Percentiles rank a stretch among this genome's conserved stretches.
These are phyloP conservation scores for Tenebrosternarchus preto DNA, from an alignment of 2,113 vertebrate genomes.

Conservation along the genomic window DNA sequence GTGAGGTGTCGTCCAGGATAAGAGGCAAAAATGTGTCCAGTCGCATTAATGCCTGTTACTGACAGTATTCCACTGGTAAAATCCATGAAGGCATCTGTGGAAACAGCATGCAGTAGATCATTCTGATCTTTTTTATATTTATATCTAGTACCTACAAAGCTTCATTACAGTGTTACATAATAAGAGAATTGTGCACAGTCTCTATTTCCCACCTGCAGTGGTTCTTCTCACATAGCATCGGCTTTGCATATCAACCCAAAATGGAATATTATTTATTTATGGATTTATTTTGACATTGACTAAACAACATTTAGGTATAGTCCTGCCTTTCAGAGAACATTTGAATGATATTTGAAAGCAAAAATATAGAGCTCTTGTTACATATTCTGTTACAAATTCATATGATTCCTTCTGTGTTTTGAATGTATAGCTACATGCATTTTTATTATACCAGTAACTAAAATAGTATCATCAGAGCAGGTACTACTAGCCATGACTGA, in stretches of 20 bases:
- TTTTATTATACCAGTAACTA: neutral
- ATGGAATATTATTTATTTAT: neutral
- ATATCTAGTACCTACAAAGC: too few relatives aligned
- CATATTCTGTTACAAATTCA: neutral
- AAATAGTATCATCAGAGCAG: neutral
- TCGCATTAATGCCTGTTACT: conserved; percentile 88
- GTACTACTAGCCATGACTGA: neutral
- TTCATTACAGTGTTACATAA: too few relatives aligned
- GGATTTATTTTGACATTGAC: neutral
- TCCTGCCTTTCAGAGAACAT: neutral
- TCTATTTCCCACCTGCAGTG: too few relatives aligned
- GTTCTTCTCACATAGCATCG: neutral
- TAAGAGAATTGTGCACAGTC: too few relatives aligned
- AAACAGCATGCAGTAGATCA: conserved; percentile 28
- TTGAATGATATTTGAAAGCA: neutral
- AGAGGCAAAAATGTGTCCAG: conserved; percentile 93
- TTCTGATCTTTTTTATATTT: too few relatives aligned
- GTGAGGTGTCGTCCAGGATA: conserved; percentile 89
- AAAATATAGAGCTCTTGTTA: neutral
- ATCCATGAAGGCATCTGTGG: conserved; percentile 86
- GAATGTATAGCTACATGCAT: neutral
- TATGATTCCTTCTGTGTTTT: neutral
- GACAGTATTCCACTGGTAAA: conserved; percentile 84
- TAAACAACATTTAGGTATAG: neutral
- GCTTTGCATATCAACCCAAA: neutral